phyloP scores from a whole-genome alignment of 2,113 vertebrate genomes.

The Pelecanoides urinatrix region DNA sequence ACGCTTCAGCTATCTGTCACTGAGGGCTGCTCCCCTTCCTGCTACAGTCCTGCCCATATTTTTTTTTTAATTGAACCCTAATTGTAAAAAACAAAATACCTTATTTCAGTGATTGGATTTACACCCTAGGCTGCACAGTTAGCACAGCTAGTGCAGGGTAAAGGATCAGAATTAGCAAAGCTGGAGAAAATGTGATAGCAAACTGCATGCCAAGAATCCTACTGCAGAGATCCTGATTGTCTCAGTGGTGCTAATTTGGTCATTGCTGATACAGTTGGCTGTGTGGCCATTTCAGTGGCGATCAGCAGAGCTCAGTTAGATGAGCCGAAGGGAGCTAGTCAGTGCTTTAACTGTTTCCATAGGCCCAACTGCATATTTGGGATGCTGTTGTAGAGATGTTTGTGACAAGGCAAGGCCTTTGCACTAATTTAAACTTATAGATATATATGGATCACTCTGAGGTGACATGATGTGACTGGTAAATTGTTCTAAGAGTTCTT shows the following conservation, averaged over 20 bases:
- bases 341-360: background rate
- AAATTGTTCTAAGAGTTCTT: background rate
- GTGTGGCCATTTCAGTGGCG: background rate
- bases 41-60: background rate
- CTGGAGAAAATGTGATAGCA: background rate
- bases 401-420: background rate
- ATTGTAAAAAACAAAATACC: background rate
- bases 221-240: background rate
- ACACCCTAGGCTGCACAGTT: background rate
- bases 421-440: rapidly evolving
- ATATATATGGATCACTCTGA: background rate
- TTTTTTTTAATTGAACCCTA: background rate
- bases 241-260: background rate
- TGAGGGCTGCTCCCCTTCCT: background rate
- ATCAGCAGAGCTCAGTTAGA: background rate
- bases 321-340: background rate
- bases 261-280: background rate
- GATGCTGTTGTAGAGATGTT: background rate
- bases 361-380: background rate
- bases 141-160: background rate
- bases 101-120: background rate
- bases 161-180: background rate
- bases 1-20: background rate
- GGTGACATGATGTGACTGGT: rapidly evolving
- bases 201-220: background rate